These are phyloP conservation scores for Cheilosia soror DNA, from an alignment of 2,888 invertebrate species.

Conservation along the genomic window DNA sequence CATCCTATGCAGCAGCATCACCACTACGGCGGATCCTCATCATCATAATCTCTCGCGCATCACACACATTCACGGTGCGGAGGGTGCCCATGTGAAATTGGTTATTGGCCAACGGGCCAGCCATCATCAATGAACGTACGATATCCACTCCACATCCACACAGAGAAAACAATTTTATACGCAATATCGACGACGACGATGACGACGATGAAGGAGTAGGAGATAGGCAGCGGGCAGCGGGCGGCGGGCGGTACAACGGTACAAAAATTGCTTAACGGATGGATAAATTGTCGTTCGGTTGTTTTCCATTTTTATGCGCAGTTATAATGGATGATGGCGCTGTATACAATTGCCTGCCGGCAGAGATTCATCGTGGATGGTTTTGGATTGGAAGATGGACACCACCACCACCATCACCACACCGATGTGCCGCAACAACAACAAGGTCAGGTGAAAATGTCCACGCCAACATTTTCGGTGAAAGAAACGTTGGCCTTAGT, in stretches of 20 bases:
- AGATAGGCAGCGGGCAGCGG: neutral
- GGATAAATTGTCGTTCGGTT: constrained; percentile 74
- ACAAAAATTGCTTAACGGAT: constrained; percentile 76
- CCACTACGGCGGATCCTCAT: constrained; percentile 17
- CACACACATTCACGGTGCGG: constrained; percentile 46
- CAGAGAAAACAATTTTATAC: constrained; percentile 51
- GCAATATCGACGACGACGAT: constrained; percentile 40
- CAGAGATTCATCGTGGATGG: constrained; percentile 63
- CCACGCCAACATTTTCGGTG: constrained; percentile 65
- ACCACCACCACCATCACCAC: constrained; percentile 14
- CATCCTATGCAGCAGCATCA: constrained; percentile 56
- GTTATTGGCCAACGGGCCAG: constrained; percentile 62
- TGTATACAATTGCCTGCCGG: constrained; percentile 70
- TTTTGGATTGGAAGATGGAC: constrained; percentile 44
- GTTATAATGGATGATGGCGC: constrained; percentile 76
- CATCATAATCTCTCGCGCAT: constrained; percentile 57
- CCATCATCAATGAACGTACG: constrained; percentile 66
- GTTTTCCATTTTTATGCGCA: constrained; percentile 76
- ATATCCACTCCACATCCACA: neutral
- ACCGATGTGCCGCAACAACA: neutral
- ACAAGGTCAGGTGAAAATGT: constrained; percentile 73
- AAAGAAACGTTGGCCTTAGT: constrained; percentile 40
- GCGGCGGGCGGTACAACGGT: constrained; percentile 57
- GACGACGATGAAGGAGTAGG: constrained; percentile 28
- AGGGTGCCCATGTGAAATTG: constrained; percentile 53